Evolutionary conservation across 2,888 invertebrate species (phyloP), one percentile per base, ranked within the genome.

Genomic region (Ormyrus labotus): DNA sequence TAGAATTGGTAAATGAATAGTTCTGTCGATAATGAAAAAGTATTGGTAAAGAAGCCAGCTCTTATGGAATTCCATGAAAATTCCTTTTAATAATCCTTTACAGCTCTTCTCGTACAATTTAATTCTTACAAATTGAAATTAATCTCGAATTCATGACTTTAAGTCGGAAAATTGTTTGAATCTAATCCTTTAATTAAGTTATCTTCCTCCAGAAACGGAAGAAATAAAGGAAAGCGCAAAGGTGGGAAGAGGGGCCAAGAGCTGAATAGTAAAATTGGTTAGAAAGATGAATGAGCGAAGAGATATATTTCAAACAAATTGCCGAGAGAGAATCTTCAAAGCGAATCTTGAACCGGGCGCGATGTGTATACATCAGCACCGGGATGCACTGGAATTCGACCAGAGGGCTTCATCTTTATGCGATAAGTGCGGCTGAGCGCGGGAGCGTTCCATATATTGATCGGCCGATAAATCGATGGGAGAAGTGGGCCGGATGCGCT

Each of bases 401-500:
- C 78, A 78, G 74, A 45, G 65, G 68, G 78, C 70, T 81, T 78
- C 77, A 81, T 81, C 73, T 78, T 78, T 78, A 81, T 78, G 78
- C 78, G 74, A 81, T 74, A 81, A 77, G 77, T 74, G 74, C 53
- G 78, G 69, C 51, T 65, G 55, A 19, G 63, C 69, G 53, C 68
- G 10, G 19, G 19, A 2, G 13, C 57, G 53, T 19, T 47, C 53
- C 19, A 19, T 71, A 73, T 65, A 74, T 81, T 50, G 81, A 78
- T 81, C 78, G 58, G 47, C 50, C 77, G 70, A 81, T 81, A 81
- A 81, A 81, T 81, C 78, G 78, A 81, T 63, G 65, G 55, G 45
- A 58, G 61, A 74, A 81, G 74, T 69, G 73, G 77, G 13, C 69
- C 64, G 77, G 73, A 69, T 69, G 58, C 47, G 68, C 70, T 77